Evolutionary conservation across 2,113 vertebrate species (phyloP), one percentile per base, ranked within the genome.

Genomic region (Setophaga kirtlandii): DNA sequence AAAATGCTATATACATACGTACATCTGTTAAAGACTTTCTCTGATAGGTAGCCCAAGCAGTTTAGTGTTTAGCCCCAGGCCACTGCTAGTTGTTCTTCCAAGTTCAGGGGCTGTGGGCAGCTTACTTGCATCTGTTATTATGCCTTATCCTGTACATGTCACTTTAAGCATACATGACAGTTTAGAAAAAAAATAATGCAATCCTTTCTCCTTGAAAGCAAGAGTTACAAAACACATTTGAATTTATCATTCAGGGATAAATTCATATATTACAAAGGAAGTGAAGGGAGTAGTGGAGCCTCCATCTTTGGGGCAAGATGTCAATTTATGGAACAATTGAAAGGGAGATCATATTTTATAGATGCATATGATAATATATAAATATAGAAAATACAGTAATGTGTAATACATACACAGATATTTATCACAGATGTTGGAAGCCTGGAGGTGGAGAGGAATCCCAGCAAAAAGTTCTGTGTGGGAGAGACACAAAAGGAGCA

Each of bases 401-500:
- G 21, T 50, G 37, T 10, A 28, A 63, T 37, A 27, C 12, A 82
- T 53, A 53, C 3, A n/a, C 1, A 42, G 12, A 46, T 41, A 59
- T 22, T 22, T 58, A 28, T 59, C 71, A 82, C 39, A 87, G 50
- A 85, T 56, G 19, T 35, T 80, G 79, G 64, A 82, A 95, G 52
- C n/a, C 33, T 42, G 69, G 35, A 41, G 35, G 67, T 71, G 24
- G 46, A 46, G 27, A 92, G 73, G 79, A 94, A 96, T 71, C 49
- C 78, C 89, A 86, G 69, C 50, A 56, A 64, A 69, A 82, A 78
- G 11, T 65, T 25, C 35, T 69, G n/a, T 14, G 83, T 91, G 69
- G 91, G 93, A 94, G 68, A 90, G 28, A 62, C 56, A 93, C 75
- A 95, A 96, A 95, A 87, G 91, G 79, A 87, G 65, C 85, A 82